Evolutionary conservation across 2,797 vertebrate genomes (phyloP), one percentile per base, ranked within the genome.

Genomic region (Takifugu rubripes): DNA sequence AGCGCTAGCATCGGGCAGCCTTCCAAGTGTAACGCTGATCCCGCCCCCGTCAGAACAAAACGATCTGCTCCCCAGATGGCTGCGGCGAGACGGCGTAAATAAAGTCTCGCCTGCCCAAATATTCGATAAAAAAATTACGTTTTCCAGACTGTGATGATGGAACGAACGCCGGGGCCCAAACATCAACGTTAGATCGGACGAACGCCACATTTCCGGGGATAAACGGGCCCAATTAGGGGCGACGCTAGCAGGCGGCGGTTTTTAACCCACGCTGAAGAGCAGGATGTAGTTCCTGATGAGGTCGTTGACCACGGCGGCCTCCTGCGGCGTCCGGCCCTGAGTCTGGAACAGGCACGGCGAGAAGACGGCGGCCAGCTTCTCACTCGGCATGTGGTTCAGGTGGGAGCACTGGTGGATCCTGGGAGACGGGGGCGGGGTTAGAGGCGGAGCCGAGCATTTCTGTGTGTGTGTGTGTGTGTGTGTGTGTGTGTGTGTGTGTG

Each of bases 341-440:
- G 97, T 99, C 87, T 99, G 97, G 91, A 98, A 99, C 53, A 99
- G 83, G 82, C 91, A 96, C 29, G 94, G 90, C 9, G 97, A 96
- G 87, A 99, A 95, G n/a, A 91, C 92, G 33, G 88, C 77, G 0
- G 95, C 95, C 85, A 99, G 91, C 59, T 87, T 93, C 40, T 90
- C 87, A 26, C 91, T 83, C 5, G 88, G 85, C 95, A 98, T 97
- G 53, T 90, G 91, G 88, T 98, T 98, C 72, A 97, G 93, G 82
- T 94, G 90, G 49, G 94, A 95, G 72, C 95, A 98, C 66, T 93
- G 94, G 70, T 98, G 94, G 62, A 99, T 93, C 84, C 93, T 93
- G 69, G 51, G 69, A 0, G 52, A 43, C 2, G 24, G 7, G 25
- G 0, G 27, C 4, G 17, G 7, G 5, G 17, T 43, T 21, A 46